phyloP scores from a whole-genome alignment of 2,888 invertebrate species.

The Hipparchia sbordonii region DNA sequence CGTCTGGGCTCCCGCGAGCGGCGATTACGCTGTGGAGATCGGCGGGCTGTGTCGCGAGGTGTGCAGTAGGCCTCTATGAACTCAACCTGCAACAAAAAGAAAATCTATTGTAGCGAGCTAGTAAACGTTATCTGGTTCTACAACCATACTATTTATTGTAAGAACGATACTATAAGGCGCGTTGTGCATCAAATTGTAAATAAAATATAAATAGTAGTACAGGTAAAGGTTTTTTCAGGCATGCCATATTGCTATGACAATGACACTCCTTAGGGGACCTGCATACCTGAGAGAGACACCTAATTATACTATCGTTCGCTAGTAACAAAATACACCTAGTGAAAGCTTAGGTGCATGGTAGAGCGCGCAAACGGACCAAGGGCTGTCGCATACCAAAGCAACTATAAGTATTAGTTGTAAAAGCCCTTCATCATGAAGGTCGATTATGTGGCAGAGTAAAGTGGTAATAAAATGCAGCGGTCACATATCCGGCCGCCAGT shows the following conservation, averaged over 20 bases:
- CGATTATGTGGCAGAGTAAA: constrained; percentile 82
- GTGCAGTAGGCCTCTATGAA: constrained; percentile 89
- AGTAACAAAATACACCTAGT: constrained; percentile 21
- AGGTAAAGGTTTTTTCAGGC: too few relatives aligned
- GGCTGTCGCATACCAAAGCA: constrained; percentile 53
- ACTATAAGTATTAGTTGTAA: constrained; percentile 61
- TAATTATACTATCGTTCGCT: not conserved
- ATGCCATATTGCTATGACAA: too few relatives aligned
- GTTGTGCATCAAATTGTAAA: too few relatives aligned
- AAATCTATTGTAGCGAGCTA: constrained; percentile 4
- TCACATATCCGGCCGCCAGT: constrained; percentile 78
- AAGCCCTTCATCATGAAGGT: constrained; percentile 79
- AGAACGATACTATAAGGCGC: not conserved
- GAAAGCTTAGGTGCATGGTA: constrained; percentile 38
- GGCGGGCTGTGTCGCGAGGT: constrained; percentile 85
- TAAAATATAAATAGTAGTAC: too few relatives aligned
- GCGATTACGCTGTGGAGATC: constrained; percentile 74
- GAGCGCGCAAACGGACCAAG: constrained; percentile 39
- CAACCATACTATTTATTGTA: not conserved
- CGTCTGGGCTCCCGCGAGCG: constrained; percentile 72
- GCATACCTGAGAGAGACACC: too few relatives aligned
- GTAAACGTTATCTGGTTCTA: not conserved
- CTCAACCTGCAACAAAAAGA: constrained; percentile 84
- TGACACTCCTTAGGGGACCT: too few relatives aligned
- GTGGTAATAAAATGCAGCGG: constrained; percentile 83